Base-by-base conservation (phyloP, 2,888 invertebrate genomes). In the Serripes groenlandicus region DNA sequence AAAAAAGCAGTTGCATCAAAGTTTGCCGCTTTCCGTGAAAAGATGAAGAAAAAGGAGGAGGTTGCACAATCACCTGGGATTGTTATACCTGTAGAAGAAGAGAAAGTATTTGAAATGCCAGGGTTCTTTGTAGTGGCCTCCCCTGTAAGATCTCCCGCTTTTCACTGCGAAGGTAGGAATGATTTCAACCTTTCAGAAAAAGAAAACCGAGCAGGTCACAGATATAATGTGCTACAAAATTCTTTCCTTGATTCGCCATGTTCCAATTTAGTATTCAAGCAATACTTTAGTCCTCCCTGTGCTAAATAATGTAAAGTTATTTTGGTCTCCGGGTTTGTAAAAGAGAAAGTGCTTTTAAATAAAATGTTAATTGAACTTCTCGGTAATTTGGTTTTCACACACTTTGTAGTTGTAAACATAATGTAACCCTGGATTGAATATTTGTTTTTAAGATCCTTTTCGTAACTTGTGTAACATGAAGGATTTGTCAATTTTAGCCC, bases 11-110 rank as follows among this genome's bases (percentile, higher is more conserved):
- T 83, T 9, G 91, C 88, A 72, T 93, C 92, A 0, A 92, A 93
- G 83, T 93, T 94, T 91, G 92, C 93, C 28, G 91, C 90, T 3
- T 94, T 94, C 89, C 83, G 90, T 28, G 91, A 91, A 11, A 89
- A 92, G 69, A 90, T 93, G 89, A 90, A 88, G 83, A 87, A 91
- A 72, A 71, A 87, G 52, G 85, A 82, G n/a, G 49, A 62, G 21
- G 30, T 42, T 49, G 42, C 42, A 9, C 84, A 85, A 35, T 75
- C 58, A 2, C 81, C 78, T 11, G 70, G 72, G 3, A 49, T n/a
- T 23, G 68, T 49, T 54, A 37, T 28, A 23, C 30, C 32, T 26
- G 54, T 58, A 21, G 85, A 88, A 28, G 78, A 80, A 42, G 81
- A 86, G 18, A 92, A 91, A 75, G 91, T 90, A 60, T 91, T 93